Conservation (phyloP, 2,888 invertebrate species). For the Argyresthia albistria region DNA sequence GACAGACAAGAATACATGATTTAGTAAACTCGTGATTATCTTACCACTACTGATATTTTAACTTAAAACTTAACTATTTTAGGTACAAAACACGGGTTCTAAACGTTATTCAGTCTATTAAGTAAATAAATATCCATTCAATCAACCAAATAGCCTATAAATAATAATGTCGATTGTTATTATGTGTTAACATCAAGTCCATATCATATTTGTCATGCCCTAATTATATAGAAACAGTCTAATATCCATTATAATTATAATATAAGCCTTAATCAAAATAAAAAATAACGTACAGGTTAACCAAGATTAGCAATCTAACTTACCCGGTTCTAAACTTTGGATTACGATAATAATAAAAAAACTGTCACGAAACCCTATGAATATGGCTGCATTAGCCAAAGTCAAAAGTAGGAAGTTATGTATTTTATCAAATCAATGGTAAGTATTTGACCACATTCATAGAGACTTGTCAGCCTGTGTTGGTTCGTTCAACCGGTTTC, state of each 20-base stretch:
- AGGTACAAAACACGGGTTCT: background rate
- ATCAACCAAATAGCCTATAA: constrained; percentile 9
- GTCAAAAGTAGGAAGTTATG: too few species aligned
- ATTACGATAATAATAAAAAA: background rate
- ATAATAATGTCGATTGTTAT: constrained; percentile 7
- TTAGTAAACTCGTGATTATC: too few species aligned
- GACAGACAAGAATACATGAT: too few species aligned
- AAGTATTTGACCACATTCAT: too few species aligned
- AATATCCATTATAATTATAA: constrained; percentile 14
- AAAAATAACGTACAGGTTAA: background rate
- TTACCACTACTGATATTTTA: too few species aligned
- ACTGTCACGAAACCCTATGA: background rate
- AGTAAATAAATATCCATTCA: constrained; percentile 1
- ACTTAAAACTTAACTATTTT: too few species aligned
- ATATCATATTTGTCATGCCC: constrained; percentile 31
- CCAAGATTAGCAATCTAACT: background rate
- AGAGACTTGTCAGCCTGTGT: background rate
- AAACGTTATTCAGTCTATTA: constrained; percentile 11
- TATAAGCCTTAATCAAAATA: background rate
- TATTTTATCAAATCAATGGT: too few species aligned
- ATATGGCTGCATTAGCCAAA: background rate
- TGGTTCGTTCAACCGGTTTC: background rate
- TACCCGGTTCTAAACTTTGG: background rate
- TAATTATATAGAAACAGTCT: constrained; percentile 24
- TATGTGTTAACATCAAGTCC: constrained; percentile 11